Base-by-base conservation (phyloP, 1,140 invertebrate genomes). In the Colletes gigas region DNA sequence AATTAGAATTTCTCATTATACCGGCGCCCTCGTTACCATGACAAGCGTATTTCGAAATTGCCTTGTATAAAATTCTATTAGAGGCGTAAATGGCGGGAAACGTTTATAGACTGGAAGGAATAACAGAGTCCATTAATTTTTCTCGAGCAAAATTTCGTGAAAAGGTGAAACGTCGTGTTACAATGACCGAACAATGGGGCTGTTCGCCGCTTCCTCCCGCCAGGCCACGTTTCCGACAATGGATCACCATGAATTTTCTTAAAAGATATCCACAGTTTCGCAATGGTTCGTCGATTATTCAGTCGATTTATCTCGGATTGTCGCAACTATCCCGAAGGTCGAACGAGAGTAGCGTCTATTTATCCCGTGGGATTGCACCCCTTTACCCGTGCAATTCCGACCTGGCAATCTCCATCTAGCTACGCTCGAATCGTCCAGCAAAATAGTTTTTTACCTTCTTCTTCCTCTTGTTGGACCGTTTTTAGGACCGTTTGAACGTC, bases 301-400 rank as follows among this genome's bases (percentile, higher is more conserved):
- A 73, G 73, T 66, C 71, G 70, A 65, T 85, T 86, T 86, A 84
- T 84, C 70, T 78, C 21, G 74, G 55, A 70, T 67, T 47, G 59
- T 66, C 70, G 70, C 66, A 84, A 75, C 70, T 62, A 50, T 62
- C 39, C n/a, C 50, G 59, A 78, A 70, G 78, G 78, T 84, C 84
- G 76, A 30, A 66, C 69, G 19, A 30, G 12, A 79, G 52, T 67
- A 75, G 50, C 54, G 76, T 84, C 73, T 84, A 84, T 82, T 81
- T 84, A 81, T 78, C 84, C 78, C 83, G 82, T n/a, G 84, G 83
- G 78, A 85, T 82, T 70, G 69, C 65, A 70, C 65, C 69, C 60
- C 71, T 60, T 65, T 74, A 65, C 65, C 19, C 62, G 65, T 60
- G 65, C 83, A 82, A 85, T 85, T 84, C 82, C 79, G 76, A 76